Evolutionary conservation across 2,888 invertebrate species (phyloP), one percentile per base, ranked within the genome.

Genomic region (Volucella zonaria): DNA sequence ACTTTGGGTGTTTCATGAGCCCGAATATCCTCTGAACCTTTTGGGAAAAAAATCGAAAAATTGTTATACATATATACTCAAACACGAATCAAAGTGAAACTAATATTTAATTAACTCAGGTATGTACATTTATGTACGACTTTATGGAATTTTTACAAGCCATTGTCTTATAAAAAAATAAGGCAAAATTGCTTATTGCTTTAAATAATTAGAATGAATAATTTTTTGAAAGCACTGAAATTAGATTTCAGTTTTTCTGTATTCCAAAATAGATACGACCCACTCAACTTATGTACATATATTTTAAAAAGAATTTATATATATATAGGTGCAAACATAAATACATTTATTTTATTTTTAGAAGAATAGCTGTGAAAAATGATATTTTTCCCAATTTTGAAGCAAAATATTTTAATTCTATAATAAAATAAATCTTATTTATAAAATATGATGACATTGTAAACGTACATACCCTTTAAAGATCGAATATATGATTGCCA

Each of bases 401-500:
- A 14, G 11, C 40, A 31, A 52, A 31, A 14, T 52, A 31, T 31
- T 45, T 49, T 23, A 15, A 71, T 61, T 43, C 45, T 38, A 56
- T 12, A 47, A 10, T 9, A 9, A n/a, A 31, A 43, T n/a, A 14
- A 31, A 47, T n/a, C 11, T 4, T 15, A 3, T 15, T 12, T 43
- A 18, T 1, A 4, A 8, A n/a, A 47, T 47, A 23, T 1, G 14
- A 38, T 11, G 11, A 18, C 3, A 58, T 9, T 10, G 18, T 23
- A 23, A 23, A 23, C 18, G 18, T 3, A 87, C 92, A 93, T 93
- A 97, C 97, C 97, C 95, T 97, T 97, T 89, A 97, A 94, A 93
- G 97, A 97, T 93, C 97, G 95, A 92, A 97, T 96, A 93, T 96
- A 97, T 91, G 97, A 96, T 93, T 97, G 97, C 97, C 97, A 97